Conservation (phyloP, 2,888 invertebrate genomes). For the Cancer borealis region DNA sequence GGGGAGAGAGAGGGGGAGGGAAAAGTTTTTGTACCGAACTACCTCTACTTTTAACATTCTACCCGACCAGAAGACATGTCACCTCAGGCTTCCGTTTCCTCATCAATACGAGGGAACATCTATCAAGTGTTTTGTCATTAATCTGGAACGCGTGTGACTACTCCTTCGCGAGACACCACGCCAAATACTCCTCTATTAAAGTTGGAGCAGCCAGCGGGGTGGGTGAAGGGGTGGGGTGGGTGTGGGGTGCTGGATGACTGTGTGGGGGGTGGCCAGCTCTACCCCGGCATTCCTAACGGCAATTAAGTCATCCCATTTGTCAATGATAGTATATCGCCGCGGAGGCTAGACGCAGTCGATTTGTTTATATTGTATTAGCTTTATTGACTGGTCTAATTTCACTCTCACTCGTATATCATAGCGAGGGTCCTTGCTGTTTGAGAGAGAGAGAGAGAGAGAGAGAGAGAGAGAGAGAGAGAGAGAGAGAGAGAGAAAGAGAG, state of each 20-base stretch:
- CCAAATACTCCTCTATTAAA: neutral
- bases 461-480: slow-evolving; percentile 37
- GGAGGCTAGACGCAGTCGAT: neutral
- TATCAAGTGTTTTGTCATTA: neutral
- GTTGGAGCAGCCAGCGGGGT: neutral
- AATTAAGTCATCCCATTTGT: slow-evolving; percentile 67
- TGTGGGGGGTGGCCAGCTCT: slow-evolving; percentile 42
- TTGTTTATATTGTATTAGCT: slow-evolving; percentile 58
- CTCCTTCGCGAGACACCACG: neutral
- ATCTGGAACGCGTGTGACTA: neutral
- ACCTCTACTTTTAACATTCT: neutral
- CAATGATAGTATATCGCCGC: slow-evolving; percentile 58
- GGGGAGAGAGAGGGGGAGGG: slow-evolving; percentile 8
- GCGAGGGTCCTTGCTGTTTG: neutral
- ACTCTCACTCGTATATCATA: slow-evolving; percentile 48
- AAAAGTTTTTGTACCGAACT: slow-evolving; percentile 60
- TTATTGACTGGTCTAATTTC: slow-evolving; percentile 49
- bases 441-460: slow-evolving; percentile 1
- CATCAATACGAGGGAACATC: neutral
- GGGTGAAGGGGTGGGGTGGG: slow-evolving; percentile 33
- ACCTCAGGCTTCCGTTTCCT: neutral
- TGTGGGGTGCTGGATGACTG: neutral
- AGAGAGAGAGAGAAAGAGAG: slow-evolving; percentile 24
- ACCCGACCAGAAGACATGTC: neutral
- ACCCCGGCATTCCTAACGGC: slow-evolving; percentile 49